phyloP scores from a whole-genome alignment of 2,113 vertebrate genomes.

The Heliornis fulica region DNA sequence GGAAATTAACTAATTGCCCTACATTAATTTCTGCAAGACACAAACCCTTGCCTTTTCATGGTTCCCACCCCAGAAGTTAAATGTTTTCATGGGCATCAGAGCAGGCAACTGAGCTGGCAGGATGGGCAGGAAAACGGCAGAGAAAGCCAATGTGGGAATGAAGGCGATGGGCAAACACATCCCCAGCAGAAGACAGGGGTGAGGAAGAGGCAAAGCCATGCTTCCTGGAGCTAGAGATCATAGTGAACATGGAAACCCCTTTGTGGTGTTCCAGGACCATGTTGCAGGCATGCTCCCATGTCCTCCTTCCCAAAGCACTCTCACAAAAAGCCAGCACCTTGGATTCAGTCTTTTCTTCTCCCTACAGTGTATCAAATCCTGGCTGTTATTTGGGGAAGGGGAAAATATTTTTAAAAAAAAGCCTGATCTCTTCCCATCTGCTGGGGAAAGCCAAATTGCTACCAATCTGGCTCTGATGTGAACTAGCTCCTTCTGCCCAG shows the following conservation, averaged over 20 bases:
- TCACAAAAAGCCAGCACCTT: not conserved
- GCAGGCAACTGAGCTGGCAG: accelerated
- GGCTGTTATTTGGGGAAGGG: not conserved
- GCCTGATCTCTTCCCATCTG: not conserved
- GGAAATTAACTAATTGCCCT: no score
- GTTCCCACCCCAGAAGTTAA: not conserved
- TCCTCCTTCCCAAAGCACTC: not conserved
- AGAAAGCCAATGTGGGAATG: not conserved
- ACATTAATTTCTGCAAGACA: not conserved
- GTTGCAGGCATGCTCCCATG: accelerated
- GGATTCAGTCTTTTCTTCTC: not conserved
- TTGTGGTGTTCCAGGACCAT: not conserved
- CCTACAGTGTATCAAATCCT: not conserved
- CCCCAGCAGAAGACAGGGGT: not conserved
- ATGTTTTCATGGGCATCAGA: not conserved
- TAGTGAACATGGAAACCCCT: accelerated
- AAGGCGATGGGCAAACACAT: not conserved
- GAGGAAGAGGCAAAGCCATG: not conserved
- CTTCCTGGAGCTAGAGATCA: not conserved
- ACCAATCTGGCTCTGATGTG: not conserved
- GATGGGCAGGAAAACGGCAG: not conserved
- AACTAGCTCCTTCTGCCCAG: not conserved
- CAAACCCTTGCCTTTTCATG: not conserved
- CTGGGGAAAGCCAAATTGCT: not conserved
- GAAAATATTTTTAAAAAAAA: not conserved